A percentile compares a stretch with the other conserved stretches of the same genome.
Evolutionary conservation across 2,888 invertebrate species (phyloP).

Genomic region (Phragmatobia fuliginosa): DNA sequence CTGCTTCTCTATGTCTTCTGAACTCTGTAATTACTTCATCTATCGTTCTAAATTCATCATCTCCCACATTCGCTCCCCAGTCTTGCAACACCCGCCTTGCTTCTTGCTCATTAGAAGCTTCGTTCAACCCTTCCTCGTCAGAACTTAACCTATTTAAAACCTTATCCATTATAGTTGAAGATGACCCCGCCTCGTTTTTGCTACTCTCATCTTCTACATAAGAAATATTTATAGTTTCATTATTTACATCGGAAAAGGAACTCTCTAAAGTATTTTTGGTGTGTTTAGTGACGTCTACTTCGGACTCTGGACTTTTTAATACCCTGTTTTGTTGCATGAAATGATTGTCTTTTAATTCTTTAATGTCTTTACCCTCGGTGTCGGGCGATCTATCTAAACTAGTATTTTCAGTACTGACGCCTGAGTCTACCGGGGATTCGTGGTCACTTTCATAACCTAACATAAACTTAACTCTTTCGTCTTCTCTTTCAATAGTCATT

Average conservation of each 20-base stretch:
- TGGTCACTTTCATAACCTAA: conserved; percentile 83
- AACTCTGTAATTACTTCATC: conserved; percentile 75
- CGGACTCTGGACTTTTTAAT: conserved; percentile 67
- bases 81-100: conserved; percentile 60
- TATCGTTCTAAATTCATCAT: conserved; percentile 69
- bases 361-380: conserved; percentile 78
- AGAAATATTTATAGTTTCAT: conserved; percentile 73
- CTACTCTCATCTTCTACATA: conserved; percentile 71
- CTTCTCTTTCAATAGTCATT: conserved; percentile 65
- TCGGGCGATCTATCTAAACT: conserved; percentile 89
- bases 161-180: conserved; percentile 55
- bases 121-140: conserved; percentile 62
- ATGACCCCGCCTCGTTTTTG: conserved; percentile 79
- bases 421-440: conserved; percentile 87
- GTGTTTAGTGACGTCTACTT: conserved; percentile 52
- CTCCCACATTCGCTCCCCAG: conserved; percentile 62
- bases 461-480: conserved; percentile 79
- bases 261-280: conserved; percentile 65
- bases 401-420: conserved; percentile 91
- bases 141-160: conserved; percentile 66
- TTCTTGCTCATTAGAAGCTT: conserved; percentile 59
- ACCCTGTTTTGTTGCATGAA: conserved; percentile 82
- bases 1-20: conserved; percentile 66
- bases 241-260: conserved; percentile 70
- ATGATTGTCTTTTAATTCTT: conserved; percentile 68